These are phyloP conservation scores for Dasyprocta punctata DNA, from an alignment of 2,113 vertebrate species.

Conservation along the genomic window DNA sequence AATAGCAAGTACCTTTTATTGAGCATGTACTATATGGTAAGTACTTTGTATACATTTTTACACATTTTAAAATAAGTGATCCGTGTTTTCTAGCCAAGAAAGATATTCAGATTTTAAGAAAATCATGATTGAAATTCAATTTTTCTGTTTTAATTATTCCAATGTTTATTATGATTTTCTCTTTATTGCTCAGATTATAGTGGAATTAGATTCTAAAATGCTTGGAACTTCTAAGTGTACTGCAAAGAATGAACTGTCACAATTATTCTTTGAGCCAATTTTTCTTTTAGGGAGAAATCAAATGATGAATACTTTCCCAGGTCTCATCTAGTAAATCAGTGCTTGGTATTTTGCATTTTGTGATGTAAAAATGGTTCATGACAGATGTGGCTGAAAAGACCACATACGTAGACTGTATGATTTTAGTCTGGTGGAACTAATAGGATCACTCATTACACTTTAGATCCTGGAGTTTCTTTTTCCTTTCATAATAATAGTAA, in stretches of 20 bases:
- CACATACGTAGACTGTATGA: slow-evolving; percentile 93
- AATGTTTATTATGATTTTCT: slow-evolving; percentile 38
- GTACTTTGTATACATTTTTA: slow-evolving; percentile 42
- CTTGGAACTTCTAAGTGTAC: neutral
- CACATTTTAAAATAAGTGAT: slow-evolving; percentile 61
- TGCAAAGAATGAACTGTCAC: slow-evolving; percentile 9
- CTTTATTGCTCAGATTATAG: neutral
- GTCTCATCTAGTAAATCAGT: slow-evolving; percentile 79
- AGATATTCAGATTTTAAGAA: slow-evolving; percentile 71
- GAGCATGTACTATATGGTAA: slow-evolving; percentile 53
- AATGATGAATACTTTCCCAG: slow-evolving; percentile 82
- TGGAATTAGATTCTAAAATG: slow-evolving; percentile 40
- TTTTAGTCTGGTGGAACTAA: slow-evolving; percentile 94
- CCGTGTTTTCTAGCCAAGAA: slow-evolving; percentile 58
- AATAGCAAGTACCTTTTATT: slow-evolving; percentile 49
- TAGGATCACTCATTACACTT: slow-evolving; percentile 92
- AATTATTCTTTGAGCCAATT: neutral
- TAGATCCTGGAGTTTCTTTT: slow-evolving; percentile 87
- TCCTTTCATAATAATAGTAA: slow-evolving; percentile 82
- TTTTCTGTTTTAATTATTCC: slow-evolving; percentile 60
- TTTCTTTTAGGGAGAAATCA: slow-evolving; percentile 66
- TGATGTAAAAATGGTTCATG: slow-evolving; percentile 87
- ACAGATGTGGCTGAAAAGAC: slow-evolving; percentile 93
- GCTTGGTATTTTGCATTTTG: slow-evolving; percentile 82
- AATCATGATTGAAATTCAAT: neutral